Percentiles rank a stretch among this genome's conserved stretches.
Conservation (phyloP, 2,888 invertebrate genomes). For the Carcina quercana region DNA sequence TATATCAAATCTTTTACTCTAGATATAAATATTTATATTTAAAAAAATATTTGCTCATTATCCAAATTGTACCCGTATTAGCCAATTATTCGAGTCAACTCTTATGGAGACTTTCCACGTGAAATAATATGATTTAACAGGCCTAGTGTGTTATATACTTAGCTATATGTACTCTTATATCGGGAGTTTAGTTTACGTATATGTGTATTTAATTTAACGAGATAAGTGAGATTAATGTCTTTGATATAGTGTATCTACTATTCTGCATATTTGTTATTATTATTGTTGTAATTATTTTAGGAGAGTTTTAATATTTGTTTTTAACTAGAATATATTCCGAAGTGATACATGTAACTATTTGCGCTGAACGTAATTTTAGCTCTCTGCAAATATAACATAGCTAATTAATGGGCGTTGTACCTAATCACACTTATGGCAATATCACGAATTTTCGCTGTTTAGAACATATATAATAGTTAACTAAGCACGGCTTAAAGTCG, state of each 20-base stretch:
- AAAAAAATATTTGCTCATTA: conserved; percentile 67
- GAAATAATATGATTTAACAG: conserved; percentile 22
- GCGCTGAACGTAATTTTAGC: conserved; percentile 38
- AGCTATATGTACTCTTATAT: conserved; percentile 39
- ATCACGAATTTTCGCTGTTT: conserved; percentile 12
- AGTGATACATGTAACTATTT: conserved; percentile 47
- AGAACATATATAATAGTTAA: conserved; percentile 3
- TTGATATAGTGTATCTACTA: conserved; percentile 50
- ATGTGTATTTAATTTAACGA: too few relatives aligned
- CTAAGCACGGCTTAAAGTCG: conserved; percentile 29
- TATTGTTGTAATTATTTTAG: conserved; percentile 69
- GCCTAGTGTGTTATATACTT: conserved; percentile 36
- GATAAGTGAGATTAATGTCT: conserved; percentile 71
- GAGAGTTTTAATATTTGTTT: conserved; percentile 69
- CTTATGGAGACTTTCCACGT: conserved; percentile 16
- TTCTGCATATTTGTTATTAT: conserved; percentile 64
- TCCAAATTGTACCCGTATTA: conserved; percentile 62
- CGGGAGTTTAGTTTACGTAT: conserved; percentile 47
- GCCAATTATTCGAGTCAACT: conserved; percentile 43
- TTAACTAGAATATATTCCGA: conserved; percentile 46
- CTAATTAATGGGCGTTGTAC: conserved; percentile 35
- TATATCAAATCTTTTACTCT: conserved; percentile 49
- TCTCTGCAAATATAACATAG: conserved; percentile 35
- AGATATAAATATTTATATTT: conserved; percentile 56
- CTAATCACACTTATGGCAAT: conserved; percentile 19